phyloP scores from a whole-genome alignment of 1,140 invertebrate genomes.

The Apis cerana region DNA sequence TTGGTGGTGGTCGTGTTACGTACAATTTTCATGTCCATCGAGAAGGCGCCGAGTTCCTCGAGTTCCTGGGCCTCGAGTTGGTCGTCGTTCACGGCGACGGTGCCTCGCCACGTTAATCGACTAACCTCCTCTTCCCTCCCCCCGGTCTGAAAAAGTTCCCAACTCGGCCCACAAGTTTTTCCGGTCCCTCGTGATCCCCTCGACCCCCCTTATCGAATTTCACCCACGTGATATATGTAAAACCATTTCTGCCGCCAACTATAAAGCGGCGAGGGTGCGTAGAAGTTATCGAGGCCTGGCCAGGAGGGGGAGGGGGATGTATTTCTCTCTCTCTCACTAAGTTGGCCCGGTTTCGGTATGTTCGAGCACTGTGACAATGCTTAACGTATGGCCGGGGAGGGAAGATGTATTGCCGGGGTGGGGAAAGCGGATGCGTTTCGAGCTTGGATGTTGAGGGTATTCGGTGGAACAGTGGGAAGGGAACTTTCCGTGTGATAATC shows the following conservation, averaged over 20 bases:
- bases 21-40: conserved; percentile 46
- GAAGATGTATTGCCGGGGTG: conserved; percentile 17
- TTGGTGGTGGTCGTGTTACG: conserved; percentile 1
- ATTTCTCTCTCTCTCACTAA: background rate
- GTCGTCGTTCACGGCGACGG: background rate
- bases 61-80: no score
- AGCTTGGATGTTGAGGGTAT: background rate
- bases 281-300: conserved; percentile 56
- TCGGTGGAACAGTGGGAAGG: background rate
- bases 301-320: background rate
- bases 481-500: no score
- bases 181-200: background rate
- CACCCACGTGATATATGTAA: conserved; percentile 61
- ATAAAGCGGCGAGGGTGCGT: conserved; percentile 38
- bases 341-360: conserved; percentile 27
- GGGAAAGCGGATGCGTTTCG: background rate
- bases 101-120: conserved; percentile 45
- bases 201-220: conserved; percentile 56
- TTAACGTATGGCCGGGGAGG: conserved; percentile 22
- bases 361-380: conserved; percentile 12
- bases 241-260: conserved; percentile 49
- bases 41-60: background rate
- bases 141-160: conserved; percentile 32
- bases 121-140: conserved; percentile 24
- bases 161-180: background rate